phyloP scores from a whole-genome alignment of 2,888 invertebrate genomes.

The Stenodera caucasica region DNA sequence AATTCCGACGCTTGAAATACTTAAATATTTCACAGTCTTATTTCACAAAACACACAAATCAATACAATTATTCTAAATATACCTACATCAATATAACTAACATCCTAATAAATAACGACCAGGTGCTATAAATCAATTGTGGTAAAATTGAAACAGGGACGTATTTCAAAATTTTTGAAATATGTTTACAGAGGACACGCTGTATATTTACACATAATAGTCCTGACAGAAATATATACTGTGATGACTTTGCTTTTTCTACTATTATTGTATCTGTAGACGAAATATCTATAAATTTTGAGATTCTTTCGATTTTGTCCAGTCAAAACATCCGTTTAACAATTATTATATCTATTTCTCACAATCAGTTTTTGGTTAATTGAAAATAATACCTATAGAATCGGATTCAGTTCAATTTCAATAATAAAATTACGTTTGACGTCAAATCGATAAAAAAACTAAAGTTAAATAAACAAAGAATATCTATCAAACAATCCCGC shows the following conservation, averaged over 20 bases:
- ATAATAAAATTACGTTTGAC: background rate
- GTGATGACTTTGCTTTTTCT: conserved; percentile 33
- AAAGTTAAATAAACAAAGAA: background rate
- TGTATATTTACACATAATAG: conserved; percentile 22
- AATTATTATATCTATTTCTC: conserved; percentile 28
- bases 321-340: conserved; percentile 36
- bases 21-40: conserved; percentile 11
- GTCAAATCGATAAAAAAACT: background rate
- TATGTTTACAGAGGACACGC: conserved; percentile 5
- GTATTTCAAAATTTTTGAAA: background rate
- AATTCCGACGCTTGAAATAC: conserved; percentile 35
- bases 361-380: no score
- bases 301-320: conserved; percentile 19
- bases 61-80: background rate
- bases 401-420: no score
- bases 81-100: background rate
- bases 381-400: no score
- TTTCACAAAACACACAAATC: background rate
- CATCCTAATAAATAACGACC: no score
- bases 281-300: conserved; percentile 17
- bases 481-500: background rate
- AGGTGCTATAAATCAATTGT: no score
- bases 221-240: conserved; percentile 36
- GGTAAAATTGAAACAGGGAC: no score
- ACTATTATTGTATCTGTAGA: conserved; percentile 23